Evolutionary conservation across 2,113 vertebrate genomes (phyloP).

Genomic region (Dicentrarchus labrax): DNA sequence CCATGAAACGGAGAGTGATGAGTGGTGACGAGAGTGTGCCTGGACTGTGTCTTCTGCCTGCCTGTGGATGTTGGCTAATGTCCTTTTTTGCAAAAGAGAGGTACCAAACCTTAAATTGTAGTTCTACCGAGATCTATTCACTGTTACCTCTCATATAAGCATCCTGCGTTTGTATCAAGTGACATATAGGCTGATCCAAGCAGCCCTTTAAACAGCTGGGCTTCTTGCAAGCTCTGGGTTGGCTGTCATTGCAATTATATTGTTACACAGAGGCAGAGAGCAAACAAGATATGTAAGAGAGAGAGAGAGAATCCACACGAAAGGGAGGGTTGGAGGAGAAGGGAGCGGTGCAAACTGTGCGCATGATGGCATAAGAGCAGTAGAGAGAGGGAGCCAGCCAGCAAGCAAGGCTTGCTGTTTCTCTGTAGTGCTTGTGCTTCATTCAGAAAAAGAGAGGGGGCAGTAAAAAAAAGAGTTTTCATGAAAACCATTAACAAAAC

Average conservation of each 20-base stretch:
- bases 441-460: slow-evolving; percentile 85
- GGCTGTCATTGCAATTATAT: slow-evolving; percentile 71
- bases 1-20: slow-evolving; percentile 25
- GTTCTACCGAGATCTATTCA: slow-evolving; percentile 19
- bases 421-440: slow-evolving; percentile 73
- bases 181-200: slow-evolving; percentile 42
- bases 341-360: slow-evolving; percentile 73
- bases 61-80: neutral
- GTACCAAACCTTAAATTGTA: slow-evolving; percentile 3
- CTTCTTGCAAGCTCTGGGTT: slow-evolving; percentile 53
- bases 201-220: slow-evolving; percentile 70
- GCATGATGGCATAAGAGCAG: slow-evolving; percentile 71
- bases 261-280: slow-evolving; percentile 60
- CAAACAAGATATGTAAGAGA: slow-evolving; percentile 59
- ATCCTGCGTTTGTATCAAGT: slow-evolving; percentile 43
- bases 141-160: slow-evolving; percentile 5
- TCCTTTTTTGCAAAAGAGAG: neutral
- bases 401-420: slow-evolving; percentile 63
- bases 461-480: slow-evolving; percentile 63
- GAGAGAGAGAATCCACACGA: slow-evolving; percentile 51
- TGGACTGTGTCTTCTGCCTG: neutral
- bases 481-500: slow-evolving; percentile 50
- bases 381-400: slow-evolving; percentile 58
- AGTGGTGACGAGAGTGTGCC: slow-evolving; percentile 2
- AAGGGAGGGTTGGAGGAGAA: slow-evolving; percentile 71